Evolutionary conservation across 2,888 invertebrate genomes (phyloP), one percentile per base, ranked within the genome.

Genomic region (Yponomeuta sedellus): DNA sequence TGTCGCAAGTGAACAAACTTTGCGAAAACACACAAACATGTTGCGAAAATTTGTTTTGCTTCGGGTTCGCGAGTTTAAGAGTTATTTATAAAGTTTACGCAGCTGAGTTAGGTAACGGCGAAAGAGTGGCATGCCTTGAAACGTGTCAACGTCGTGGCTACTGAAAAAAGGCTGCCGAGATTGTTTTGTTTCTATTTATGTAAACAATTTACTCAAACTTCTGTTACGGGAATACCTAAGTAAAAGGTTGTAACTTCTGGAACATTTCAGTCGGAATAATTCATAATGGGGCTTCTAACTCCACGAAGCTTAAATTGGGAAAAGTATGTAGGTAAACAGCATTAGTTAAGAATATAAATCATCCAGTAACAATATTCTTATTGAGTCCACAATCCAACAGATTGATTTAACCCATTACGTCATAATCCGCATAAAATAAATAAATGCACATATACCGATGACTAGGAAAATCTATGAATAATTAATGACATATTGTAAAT

Each of bases 161-260:
- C 34, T 34, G 1, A 62, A 74, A 73, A 73, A 63, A 63, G 66
- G 67, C 74, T 12, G 75, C 75, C 74, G 75, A 73, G 70, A 71
- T 74, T 74, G 75, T 79, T 77, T 79, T 79, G 72, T 81, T 82
- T 72, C 70, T 79, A 79, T 77, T 71, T 77, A 73, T 75, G 67
- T 52, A 66, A 67, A 65, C 68, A 16, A 6, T 16, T 52, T 16
- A 52, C 44, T 44, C 11, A 44, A 44, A 44, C 12, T 44, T 2
- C 12, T 5, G 16, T 52, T 52, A 52, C 44, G 12, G 16, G 6
- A 16, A 52, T 52, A n/a, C n/a, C n/a, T n/a, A 16, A 52, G 44
- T 16, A 16, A 6, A 52, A 52, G 16, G 34, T 34, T 8, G 34
- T 52, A 52, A 16, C 3, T 12, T 44, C 12, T 44, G 11, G 16